phyloP scores from a whole-genome alignment of 2,113 vertebrate species.

The Corythornis madagascariensis region DNA sequence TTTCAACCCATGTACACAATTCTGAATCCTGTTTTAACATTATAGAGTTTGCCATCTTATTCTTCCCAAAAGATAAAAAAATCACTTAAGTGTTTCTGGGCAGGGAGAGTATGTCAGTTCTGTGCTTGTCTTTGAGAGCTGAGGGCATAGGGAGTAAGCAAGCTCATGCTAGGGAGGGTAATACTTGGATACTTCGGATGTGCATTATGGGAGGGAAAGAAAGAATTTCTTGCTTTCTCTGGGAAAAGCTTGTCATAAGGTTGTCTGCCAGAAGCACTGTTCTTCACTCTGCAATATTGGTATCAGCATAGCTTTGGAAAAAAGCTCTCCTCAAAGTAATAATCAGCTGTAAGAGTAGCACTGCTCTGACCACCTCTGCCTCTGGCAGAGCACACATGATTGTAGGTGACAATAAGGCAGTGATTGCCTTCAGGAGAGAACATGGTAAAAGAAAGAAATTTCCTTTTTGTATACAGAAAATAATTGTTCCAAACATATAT shows the following conservation, averaged over 20 bases:
- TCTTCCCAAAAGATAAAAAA: not conserved
- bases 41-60: not conserved
- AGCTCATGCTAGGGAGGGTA: not conserved
- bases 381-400: not conserved
- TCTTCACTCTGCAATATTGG: not conserved
- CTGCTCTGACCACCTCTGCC: not conserved
- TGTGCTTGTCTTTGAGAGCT: not conserved
- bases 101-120: not conserved
- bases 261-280: not conserved
- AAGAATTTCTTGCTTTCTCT: not conserved
- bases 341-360: not conserved
- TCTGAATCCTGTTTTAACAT: not conserved
- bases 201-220: not conserved
- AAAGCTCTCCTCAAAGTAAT: not conserved
- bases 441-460: not conserved
- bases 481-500: not conserved
- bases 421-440: not conserved
- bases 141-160: accelerated
- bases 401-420: not conserved
- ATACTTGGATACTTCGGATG: not conserved
- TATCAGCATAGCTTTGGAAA: not conserved
- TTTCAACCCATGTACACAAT: not conserved
- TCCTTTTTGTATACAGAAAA: not conserved
- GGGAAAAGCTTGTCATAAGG: not conserved
- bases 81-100: not conserved